Evolutionary conservation across 2,888 invertebrate genomes (phyloP).

Genomic region (Parthenolecanium corni): DNA sequence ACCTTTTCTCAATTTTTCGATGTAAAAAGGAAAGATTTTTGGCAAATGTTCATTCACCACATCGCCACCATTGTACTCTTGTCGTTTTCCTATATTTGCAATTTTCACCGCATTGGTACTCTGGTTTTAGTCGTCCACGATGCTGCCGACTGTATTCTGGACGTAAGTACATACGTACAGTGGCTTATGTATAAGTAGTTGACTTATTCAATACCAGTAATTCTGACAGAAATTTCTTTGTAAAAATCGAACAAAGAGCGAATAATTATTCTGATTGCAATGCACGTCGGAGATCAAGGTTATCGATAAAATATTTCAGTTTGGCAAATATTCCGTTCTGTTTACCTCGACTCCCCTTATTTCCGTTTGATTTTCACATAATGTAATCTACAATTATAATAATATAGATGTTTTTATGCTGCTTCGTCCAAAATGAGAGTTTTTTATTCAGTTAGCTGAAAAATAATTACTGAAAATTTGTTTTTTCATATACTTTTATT

Average conservation of each 20-base stretch:
- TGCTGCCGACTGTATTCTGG: conserved; percentile 78
- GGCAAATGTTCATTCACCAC: conserved; percentile 98
- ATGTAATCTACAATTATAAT: too few relatives aligned
- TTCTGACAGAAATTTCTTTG: too few relatives aligned
- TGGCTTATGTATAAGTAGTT: too few relatives aligned
- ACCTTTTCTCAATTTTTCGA: conserved; percentile 89
- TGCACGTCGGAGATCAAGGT: not conserved
- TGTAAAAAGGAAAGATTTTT: conserved; percentile 85
- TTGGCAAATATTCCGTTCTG: not conserved
- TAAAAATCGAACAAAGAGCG: too few relatives aligned
- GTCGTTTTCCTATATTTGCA: conserved; percentile 88
- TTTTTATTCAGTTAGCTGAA: not conserved
- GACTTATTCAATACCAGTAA: too few relatives aligned
- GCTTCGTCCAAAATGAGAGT: not conserved
- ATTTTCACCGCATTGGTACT: conserved; percentile 82
- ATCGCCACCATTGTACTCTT: conserved; percentile 82
- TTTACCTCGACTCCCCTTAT: too few relatives aligned
- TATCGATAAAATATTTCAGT: not conserved
- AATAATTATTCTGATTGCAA: too few relatives aligned
- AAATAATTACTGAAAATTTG: not conserved
- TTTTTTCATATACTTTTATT: not conserved
- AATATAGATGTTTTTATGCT: too few relatives aligned
- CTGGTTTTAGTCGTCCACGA: conserved; percentile 79
- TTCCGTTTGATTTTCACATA: too few relatives aligned
- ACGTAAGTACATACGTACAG: conserved; percentile 45